Evolutionary conservation across 2,888 invertebrate species (phyloP), one percentile per base, ranked within the genome.

Genomic region (Eupelmus urozonus): DNA sequence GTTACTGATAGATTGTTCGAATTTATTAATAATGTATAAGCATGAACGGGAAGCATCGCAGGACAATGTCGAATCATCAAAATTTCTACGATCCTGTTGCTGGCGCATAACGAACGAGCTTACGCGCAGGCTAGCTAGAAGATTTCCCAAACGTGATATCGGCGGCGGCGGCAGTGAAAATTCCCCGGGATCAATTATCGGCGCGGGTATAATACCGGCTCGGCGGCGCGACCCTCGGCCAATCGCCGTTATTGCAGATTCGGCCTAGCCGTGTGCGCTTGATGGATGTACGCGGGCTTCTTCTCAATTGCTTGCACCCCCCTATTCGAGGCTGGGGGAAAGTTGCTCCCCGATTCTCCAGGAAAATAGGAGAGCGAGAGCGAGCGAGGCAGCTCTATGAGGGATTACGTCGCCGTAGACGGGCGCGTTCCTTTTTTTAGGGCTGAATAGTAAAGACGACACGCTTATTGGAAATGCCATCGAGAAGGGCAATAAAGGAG

Each of bases 191-290:
- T 73, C 76, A 79, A 79, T 79, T 76, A 73, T 71, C 76, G 79
- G 42, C 59, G 25, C 60, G 62, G 60, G 40, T 66, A 62, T 66
- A 76, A 73, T 73, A 34, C 76, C 42, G 42, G 20, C 57, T 67
- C 40, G 40, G 16, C 57, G 4, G 40, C 25, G 53, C 49, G 63
- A 73, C 45, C 67, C 49, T 65, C 79, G 66, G 55, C 72, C 77
- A 80, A 80, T 74, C 77, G 78, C 59, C 75, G 67, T 78, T 80
- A 78, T 78, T 72, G 78, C 75, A 80, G 78, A 80, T 78, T 80
- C 72, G 75, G 45, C 57, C 71, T 72, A 59, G 74, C 40, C 55
- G n/a, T 60, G n/a, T n/a, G n/a, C 63, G 76, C 29, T 70, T 77
- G 80, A 80, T 78, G 73, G 74, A 80, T 80, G 77, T 72, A 72